These are phyloP conservation scores for Merluccius polli DNA, from an alignment of 2,797 vertebrate genomes.

Conservation along the genomic window DNA sequence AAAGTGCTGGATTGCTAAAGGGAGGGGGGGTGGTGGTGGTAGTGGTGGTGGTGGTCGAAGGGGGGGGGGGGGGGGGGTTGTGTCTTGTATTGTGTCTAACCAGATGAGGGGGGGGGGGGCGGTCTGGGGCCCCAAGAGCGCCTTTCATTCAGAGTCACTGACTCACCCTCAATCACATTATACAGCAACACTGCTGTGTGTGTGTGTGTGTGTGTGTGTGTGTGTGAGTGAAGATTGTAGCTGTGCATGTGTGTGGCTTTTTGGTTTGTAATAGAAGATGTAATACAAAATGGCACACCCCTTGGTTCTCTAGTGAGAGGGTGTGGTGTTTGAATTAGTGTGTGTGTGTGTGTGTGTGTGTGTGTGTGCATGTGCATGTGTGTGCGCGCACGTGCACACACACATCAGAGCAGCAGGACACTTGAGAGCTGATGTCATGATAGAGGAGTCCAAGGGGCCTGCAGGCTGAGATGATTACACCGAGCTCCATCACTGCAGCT, in stretches of 20 bases:
- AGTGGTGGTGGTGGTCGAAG: no score
- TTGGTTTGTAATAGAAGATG: neutral
- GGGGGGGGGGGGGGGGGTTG: neutral
- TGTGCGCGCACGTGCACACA: neutral
- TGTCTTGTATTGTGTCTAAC: neutral
- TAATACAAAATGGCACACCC: neutral
- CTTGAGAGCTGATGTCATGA: neutral
- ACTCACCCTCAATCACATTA: slow-evolving; percentile 21
- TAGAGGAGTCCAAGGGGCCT: no score
- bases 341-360: slow-evolving; percentile 9
- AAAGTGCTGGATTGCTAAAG: neutral
- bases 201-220: slow-evolving; percentile 7
- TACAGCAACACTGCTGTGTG: slow-evolving; percentile 6
- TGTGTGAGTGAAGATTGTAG: neutral
- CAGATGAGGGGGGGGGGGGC: neutral
- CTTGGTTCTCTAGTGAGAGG: neutral
- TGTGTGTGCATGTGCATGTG: neutral
- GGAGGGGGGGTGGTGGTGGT: no score
- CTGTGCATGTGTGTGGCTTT: neutral
- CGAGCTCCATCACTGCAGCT: no score
- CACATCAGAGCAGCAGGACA: no score
- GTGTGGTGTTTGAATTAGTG: neutral
- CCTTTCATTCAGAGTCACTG: slow-evolving; percentile 36
- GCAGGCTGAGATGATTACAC: no score
- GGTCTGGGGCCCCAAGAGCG: slow-evolving; percentile 1